phyloP scores from a whole-genome alignment of 1,140 invertebrate genomes.

The Heliothis subflexa region DNA sequence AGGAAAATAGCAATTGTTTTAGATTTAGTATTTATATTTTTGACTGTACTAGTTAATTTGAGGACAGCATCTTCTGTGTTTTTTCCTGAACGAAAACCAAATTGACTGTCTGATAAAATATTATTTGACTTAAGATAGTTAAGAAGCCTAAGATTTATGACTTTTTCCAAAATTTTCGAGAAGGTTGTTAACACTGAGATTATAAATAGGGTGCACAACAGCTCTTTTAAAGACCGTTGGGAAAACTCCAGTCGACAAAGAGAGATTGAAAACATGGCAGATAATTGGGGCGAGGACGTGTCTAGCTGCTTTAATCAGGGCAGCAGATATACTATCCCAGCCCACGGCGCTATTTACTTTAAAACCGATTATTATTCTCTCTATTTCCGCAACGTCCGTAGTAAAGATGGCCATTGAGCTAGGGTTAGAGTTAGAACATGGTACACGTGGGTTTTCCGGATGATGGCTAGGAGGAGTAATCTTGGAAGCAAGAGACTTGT shows the following conservation, averaged over 20 bases:
- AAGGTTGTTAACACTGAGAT: not conserved
- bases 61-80: not conserved
- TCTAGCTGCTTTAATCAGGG: not conserved
- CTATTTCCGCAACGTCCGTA: not conserved
- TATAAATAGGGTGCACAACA: too few relatives aligned
- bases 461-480: not conserved
- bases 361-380: not conserved
- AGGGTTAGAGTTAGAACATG: too few relatives aligned
- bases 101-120: not conserved
- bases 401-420: not conserved
- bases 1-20: too few relatives aligned
- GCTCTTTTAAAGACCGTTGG: not conserved
- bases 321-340: not conserved
- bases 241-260: not conserved
- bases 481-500: not conserved
- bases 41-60: not conserved
- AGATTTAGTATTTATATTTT: not conserved
- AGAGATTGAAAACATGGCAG: not conserved
- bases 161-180: not conserved
- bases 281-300: not conserved
- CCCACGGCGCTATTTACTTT: not conserved
- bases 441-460: too few relatives aligned
- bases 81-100: not conserved
- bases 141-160: not conserved
- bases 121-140: too few relatives aligned